Conservation (phyloP, 2,113 vertebrate genomes). For the Phalacrocorax brasilianus region DNA sequence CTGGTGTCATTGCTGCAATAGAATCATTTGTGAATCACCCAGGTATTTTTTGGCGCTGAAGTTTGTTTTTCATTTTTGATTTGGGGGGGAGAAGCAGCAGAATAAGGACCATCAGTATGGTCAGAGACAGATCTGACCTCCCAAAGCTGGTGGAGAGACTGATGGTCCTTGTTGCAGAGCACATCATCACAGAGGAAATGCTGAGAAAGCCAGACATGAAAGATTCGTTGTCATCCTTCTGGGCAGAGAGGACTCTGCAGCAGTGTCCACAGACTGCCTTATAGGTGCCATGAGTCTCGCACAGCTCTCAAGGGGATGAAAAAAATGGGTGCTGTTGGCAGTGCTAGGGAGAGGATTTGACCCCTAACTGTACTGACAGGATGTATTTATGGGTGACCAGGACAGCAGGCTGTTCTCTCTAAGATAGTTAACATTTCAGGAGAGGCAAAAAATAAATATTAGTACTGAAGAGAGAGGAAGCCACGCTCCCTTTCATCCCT, state of each 20-base stretch:
- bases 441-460: background rate
- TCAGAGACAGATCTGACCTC: background rate
- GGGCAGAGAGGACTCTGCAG: background rate
- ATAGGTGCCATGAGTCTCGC: background rate
- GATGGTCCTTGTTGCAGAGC: background rate
- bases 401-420: background rate
- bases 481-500: background rate
- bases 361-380: background rate
- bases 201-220: background rate
- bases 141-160: background rate
- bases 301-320: background rate
- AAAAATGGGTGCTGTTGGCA: background rate
- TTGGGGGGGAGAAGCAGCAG: background rate
- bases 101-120: background rate
- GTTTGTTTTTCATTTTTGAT: background rate
- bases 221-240: background rate
- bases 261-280: background rate
- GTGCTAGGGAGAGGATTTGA: background rate
- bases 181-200: background rate
- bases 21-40: background rate
- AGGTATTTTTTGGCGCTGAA: background rate
- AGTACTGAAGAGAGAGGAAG: background rate
- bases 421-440: background rate
- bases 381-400: background rate
- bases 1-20: background rate